These are phyloP conservation scores for Leptogaster cylindrica DNA, from an alignment of 2,888 invertebrate species.

Conservation along the genomic window DNA sequence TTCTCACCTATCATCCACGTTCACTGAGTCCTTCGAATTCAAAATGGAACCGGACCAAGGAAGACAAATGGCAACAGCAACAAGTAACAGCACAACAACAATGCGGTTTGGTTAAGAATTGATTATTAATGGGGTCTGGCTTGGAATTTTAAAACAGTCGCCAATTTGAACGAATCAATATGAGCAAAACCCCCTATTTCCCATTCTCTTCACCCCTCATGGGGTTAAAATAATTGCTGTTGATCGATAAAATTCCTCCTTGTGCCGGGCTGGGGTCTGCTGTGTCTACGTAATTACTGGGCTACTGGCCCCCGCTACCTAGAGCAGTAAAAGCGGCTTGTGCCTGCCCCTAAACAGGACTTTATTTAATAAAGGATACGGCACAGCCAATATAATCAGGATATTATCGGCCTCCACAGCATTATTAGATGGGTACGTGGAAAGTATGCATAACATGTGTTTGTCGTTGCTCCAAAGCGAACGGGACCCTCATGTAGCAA, in stretches of 20 bases:
- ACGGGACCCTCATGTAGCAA: no score
- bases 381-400: constrained; percentile 21
- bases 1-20: not conserved
- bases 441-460: not conserved
- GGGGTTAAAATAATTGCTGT: constrained; percentile 11
- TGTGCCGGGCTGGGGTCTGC: not conserved
- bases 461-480: no score
- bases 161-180: constrained; percentile 7
- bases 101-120: constrained; percentile 7
- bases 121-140: constrained; percentile 14
- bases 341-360: constrained; percentile 13
- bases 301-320: constrained; percentile 7
- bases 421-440: not conserved
- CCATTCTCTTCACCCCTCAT: no score
- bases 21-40: constrained; percentile 1
- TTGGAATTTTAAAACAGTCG: constrained; percentile 1
- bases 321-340: constrained; percentile 22
- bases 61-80: not conserved
- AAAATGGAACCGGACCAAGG: not conserved
- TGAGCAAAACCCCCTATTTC: not conserved
- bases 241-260: not conserved
- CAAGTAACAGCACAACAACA: not conserved
- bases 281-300: constrained; percentile 20
- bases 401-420: not conserved
- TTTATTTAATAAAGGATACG: constrained; percentile 28